Conservation (phyloP, 2,888 invertebrate species). For the Xylota segnis region DNA sequence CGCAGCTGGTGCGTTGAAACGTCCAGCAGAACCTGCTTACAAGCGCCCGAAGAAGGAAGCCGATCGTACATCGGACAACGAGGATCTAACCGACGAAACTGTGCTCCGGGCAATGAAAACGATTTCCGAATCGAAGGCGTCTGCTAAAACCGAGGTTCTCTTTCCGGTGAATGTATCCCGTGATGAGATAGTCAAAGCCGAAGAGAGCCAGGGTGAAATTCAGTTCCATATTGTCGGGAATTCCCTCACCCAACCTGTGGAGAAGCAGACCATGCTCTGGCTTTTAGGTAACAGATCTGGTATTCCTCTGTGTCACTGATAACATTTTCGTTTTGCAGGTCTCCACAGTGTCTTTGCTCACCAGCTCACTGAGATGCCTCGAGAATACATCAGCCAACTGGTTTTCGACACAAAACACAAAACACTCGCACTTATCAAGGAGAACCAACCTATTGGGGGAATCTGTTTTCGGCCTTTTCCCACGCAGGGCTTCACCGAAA, state of each 20-base stretch:
- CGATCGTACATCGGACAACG: conserved; percentile 80
- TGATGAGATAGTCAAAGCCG: conserved; percentile 94
- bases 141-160: conserved; percentile 84
- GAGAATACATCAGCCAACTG: conserved; percentile 96
- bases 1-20: conserved; percentile 73
- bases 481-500: conserved; percentile 97
- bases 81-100: conserved; percentile 90
- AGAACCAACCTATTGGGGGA: conserved; percentile 95
- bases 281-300: conserved; percentile 78
- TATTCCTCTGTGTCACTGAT: neutral
- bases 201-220: conserved; percentile 93
- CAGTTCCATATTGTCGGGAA: conserved; percentile 96
- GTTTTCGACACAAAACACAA: conserved; percentile 96
- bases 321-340: conserved; percentile 80
- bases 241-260: conserved; percentile 92
- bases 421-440: conserved; percentile 94
- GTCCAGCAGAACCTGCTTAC: conserved; percentile 77
- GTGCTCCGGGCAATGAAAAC: conserved; percentile 92
- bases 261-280: conserved; percentile 95
- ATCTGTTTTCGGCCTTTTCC: conserved; percentile 97
- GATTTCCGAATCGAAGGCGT: conserved; percentile 89
- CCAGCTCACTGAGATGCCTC: conserved; percentile 97
- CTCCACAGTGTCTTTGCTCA: conserved; percentile 96
- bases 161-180: conserved; percentile 92
- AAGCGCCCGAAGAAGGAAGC: conserved; percentile 69